Evolutionary conservation across 2,888 invertebrate species (phyloP).

Genomic region (Trimorus sp.): DNA sequence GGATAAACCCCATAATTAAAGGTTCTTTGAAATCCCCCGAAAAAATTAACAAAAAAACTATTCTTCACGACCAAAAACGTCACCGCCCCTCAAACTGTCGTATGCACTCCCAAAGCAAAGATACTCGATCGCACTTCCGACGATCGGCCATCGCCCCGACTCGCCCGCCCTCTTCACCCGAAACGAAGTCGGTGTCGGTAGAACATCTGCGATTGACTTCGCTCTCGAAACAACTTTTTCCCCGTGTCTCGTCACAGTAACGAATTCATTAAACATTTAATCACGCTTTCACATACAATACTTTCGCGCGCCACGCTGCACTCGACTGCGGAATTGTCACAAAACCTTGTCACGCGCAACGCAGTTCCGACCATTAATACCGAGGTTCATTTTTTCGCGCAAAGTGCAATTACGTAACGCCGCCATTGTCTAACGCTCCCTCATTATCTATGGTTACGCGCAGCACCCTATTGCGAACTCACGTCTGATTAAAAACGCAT

Average conservation of each 20-base stretch:
- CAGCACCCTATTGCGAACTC: conserved; percentile 18
- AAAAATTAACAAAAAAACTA: too few species aligned
- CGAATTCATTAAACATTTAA: conserved; percentile 60
- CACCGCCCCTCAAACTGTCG: too few species aligned
- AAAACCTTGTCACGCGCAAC: conserved; percentile 47
- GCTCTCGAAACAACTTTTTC: conserved; percentile 30
- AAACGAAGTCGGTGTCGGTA: conserved; percentile 11
- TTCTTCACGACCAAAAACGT: too few species aligned
- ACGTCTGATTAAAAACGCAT: conserved; percentile 58
- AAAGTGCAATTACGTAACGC: conserved; percentile 64
- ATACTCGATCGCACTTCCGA: too few species aligned
- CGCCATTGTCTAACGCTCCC: conserved; percentile 53
- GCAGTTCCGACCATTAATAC: conserved; percentile 55
- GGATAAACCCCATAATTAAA: too few species aligned
- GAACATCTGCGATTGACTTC: conserved; percentile 18
- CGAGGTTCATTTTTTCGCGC: conserved; percentile 59
- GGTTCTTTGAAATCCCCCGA: too few species aligned
- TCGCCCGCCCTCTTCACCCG: not conserved
- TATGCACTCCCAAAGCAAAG: not conserved
- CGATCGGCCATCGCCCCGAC: not conserved
- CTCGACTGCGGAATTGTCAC: conserved; percentile 45
- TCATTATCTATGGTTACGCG: conserved; percentile 46
- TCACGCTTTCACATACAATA: conserved; percentile 50
- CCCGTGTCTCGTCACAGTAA: conserved; percentile 13
- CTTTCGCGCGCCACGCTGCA: conserved; percentile 21